These are phyloP conservation scores for Camponotus vicinus DNA, from an alignment of 1,140 invertebrate species.

Conservation along the genomic window DNA sequence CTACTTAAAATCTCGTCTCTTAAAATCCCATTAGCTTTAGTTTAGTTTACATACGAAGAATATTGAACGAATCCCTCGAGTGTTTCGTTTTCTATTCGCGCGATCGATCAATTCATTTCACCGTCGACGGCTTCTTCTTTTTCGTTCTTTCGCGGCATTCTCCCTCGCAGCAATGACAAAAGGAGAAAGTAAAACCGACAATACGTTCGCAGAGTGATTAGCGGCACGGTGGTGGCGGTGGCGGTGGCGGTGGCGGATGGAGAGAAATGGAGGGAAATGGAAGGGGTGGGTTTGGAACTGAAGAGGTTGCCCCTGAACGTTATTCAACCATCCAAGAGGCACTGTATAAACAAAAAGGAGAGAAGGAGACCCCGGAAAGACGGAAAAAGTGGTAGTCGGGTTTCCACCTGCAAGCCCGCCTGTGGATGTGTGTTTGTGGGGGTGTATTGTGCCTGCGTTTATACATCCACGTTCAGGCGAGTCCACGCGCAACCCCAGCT, in stretches of 20 bases:
- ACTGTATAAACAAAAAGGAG: conserved; percentile 75
- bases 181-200: conserved; percentile 65
- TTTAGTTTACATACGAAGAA: conserved; percentile 51
- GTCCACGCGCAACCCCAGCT: conserved; percentile 49
- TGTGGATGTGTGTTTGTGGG: neutral
- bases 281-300: neutral
- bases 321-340: conserved; percentile 70
- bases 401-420: neutral
- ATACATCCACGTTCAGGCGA: conserved; percentile 35
- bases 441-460: neutral
- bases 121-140: conserved; percentile 39
- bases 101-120: conserved; percentile 50
- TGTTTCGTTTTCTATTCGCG: conserved; percentile 53
- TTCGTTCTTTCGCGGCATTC: conserved; percentile 24
- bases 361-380: conserved; percentile 55
- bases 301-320: conserved; percentile 66
- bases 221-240: conserved; percentile 47
- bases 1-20: neutral
- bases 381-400: conserved; percentile 48
- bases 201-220: conserved; percentile 72
- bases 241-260: neutral
- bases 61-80: conserved; percentile 37
- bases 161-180: conserved; percentile 35
- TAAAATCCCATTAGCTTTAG: conserved; percentile 6
- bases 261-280: conserved; percentile 1